These are phyloP conservation scores for Saguinus midas DNA, from an alignment of 2,113 vertebrate species.

Conservation along the genomic window DNA sequence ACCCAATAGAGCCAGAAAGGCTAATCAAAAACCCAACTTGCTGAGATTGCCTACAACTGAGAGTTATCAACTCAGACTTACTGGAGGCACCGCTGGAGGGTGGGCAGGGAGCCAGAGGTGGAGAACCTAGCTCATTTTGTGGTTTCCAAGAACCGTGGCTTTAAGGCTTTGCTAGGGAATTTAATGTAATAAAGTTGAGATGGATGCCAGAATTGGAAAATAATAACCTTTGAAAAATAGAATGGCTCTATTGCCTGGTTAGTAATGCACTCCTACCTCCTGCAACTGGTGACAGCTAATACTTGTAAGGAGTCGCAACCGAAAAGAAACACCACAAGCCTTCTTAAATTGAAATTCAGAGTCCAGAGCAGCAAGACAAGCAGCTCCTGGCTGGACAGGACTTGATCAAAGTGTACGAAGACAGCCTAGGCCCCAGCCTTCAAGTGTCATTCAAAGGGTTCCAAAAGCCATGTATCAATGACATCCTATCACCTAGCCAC, in stretches of 20 bases:
- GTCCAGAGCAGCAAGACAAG: background rate
- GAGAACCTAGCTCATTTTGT: background rate
- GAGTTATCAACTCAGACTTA: background rate
- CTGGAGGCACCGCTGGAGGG: background rate
- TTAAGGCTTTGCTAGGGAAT: background rate
- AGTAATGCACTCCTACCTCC: too few species aligned
- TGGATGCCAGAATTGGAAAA: background rate
- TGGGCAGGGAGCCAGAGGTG: background rate
- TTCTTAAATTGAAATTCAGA: background rate
- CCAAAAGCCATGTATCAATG: background rate
- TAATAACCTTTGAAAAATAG: background rate
- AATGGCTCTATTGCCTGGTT: background rate
- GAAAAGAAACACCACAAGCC: background rate
- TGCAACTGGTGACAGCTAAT: background rate
- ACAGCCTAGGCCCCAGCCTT: background rate
- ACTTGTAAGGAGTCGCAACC: background rate
- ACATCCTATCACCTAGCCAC: background rate
- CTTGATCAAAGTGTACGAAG: background rate
- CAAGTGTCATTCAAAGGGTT: background rate
- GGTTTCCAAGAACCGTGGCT: background rate
- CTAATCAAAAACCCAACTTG: background rate
- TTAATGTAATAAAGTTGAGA: background rate
- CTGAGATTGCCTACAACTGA: background rate
- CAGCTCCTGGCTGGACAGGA: background rate
- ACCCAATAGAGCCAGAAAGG: background rate